Evolutionary conservation across 2,113 vertebrate genomes (phyloP).

Genomic region (Cynoglossus semilaevis): DNA sequence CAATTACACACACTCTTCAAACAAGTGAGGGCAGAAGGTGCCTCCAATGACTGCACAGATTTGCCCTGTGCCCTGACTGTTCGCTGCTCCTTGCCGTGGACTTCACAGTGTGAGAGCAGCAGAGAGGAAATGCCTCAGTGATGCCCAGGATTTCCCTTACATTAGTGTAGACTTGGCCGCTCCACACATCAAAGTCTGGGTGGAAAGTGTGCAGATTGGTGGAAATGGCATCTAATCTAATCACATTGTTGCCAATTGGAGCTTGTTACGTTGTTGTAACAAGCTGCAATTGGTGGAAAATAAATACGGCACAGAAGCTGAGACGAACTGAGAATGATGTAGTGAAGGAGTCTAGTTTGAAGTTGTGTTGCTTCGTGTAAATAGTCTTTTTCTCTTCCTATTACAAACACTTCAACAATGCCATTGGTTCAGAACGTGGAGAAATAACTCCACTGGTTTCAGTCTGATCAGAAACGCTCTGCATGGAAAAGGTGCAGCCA

Average conservation of each 20-base stretch:
- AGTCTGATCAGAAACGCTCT: too few relatives aligned
- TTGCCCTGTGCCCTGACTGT: constrained; percentile 1
- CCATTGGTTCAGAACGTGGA: too few relatives aligned
- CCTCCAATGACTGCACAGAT: not conserved
- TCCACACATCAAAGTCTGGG: constrained; percentile 64
- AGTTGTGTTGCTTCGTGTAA: too few relatives aligned
- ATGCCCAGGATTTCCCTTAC: constrained; percentile 76
- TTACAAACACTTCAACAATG: too few relatives aligned
- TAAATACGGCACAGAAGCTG: too few relatives aligned
- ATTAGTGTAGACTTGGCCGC: constrained; percentile 53
- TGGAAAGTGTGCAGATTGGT: constrained; percentile 36
- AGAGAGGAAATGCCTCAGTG: constrained; percentile 69
- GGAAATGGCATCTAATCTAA: constrained; percentile 27
- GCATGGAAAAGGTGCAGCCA: too few relatives aligned
- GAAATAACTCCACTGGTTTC: too few relatives aligned
- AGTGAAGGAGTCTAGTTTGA: too few relatives aligned
- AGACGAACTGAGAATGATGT: too few relatives aligned
- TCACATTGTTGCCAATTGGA: too few relatives aligned
- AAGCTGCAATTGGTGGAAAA: constrained; percentile 1
- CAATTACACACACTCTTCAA: not conserved
- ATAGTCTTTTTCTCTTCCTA: too few relatives aligned
- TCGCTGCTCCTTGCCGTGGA: constrained; percentile 18
- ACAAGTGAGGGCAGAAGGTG: not conserved
- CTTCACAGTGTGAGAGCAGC: constrained; percentile 54
- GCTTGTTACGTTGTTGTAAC: constrained; percentile 38